Evolutionary conservation across 2,888 invertebrate species (phyloP), one percentile per base, ranked within the genome.

Genomic region (Stenchaetothrips biformis): DNA sequence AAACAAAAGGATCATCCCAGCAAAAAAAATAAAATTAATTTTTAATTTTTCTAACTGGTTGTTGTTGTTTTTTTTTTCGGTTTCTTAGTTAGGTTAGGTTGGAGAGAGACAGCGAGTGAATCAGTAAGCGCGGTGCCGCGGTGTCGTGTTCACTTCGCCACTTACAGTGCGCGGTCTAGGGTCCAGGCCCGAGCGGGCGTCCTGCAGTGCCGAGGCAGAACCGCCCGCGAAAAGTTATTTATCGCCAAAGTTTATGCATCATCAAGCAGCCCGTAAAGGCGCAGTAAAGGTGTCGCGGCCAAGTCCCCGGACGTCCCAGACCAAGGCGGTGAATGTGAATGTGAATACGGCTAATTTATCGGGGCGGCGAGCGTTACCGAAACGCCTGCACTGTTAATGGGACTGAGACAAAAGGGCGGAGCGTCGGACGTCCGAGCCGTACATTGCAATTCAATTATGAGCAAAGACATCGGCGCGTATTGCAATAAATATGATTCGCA

Each of bases 171-270:
- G 4, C n/a, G 9, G 16, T 53, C 53, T 53, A 16, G 53, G 53
- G 53, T 53, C 53, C 6, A 16, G 53, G 53, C 1, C 16, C 53
- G 53, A 9, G 53, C 6, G 53, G 3, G 2, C 1, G 53, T 7
- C 9, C 13, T 7, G 13, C 53, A 16, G 53, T 16, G 13, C 53
- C 18, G 18, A 59, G 13, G 59, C 59, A 13, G 59, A 59, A 7
- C 59, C 59, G 18, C 59, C 59, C 59, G 59, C 59, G 59, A 59
- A 59, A 6, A 59, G 59, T 59, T 18, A 59, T 59, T 59, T 59
- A 59, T 59, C 59, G 59, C 59, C 59, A 59, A 59, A 59, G 59
- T 59, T 59, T 59, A 59, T 59, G 59, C 59, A 59, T 18, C 59
- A 59, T 59, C 59, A 59, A 18, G 18, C 18, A 59, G 59, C 16